These are phyloP conservation scores for Eurosta solidaginis DNA, from an alignment of 1,140 invertebrate species.

Conservation along the genomic window DNA sequence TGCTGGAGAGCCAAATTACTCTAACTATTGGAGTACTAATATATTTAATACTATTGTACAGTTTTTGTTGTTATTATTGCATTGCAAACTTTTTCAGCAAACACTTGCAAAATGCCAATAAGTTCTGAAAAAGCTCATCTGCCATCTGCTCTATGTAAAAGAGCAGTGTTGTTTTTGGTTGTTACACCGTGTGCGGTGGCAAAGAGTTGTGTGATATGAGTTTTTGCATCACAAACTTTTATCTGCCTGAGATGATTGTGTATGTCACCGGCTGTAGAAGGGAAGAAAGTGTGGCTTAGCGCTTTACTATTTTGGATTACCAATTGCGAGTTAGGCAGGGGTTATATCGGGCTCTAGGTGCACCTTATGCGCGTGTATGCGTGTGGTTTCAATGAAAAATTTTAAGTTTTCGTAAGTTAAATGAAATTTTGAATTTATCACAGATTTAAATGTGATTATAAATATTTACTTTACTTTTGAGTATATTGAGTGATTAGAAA, in stretches of 20 bases:
- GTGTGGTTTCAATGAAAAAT: neutral
- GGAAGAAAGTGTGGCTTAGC: neutral
- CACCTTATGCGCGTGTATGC: neutral
- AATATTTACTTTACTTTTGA: conserved; percentile 29
- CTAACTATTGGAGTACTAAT: conserved; percentile 21
- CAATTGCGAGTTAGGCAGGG: neutral
- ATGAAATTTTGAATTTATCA: conserved; percentile 27
- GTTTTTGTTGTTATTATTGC: conserved; percentile 7
- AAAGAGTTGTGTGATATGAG: conserved; percentile 12
- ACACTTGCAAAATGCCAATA: conserved; percentile 19
- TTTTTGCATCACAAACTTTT: conserved; percentile 23
- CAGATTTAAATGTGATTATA: conserved; percentile 32
- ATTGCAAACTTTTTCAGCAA: conserved; percentile 19
- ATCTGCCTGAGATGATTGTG: neutral
- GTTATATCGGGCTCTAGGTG: neutral
- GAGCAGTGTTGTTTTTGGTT: neutral
- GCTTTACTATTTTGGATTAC: neutral
- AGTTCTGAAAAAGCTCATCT: neutral
- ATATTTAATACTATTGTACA: conserved; percentile 16
- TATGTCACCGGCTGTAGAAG: neutral
- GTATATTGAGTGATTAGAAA: conserved; percentile 10
- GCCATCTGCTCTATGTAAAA: neutral
- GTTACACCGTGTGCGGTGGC: neutral
- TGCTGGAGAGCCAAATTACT: neutral
- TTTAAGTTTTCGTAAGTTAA: conserved; percentile 29